Evolutionary conservation across 2,797 vertebrate genomes (phyloP).

Genomic region (Arnoldichthys spilopterus): DNA sequence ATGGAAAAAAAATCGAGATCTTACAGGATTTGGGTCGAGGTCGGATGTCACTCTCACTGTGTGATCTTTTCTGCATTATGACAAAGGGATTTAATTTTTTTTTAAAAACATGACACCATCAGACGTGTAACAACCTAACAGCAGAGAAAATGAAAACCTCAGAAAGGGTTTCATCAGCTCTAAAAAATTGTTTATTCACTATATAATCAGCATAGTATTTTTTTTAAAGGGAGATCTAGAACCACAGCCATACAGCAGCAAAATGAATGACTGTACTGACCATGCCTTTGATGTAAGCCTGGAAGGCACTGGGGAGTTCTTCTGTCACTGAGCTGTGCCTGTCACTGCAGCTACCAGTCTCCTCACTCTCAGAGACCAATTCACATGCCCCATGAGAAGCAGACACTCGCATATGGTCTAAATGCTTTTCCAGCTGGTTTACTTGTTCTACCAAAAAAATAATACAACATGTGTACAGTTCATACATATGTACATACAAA

Average conservation of each 20-base stretch:
- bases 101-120: not conserved
- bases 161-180: no score
- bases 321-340: conserved; percentile 51
- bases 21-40: conserved; percentile 79
- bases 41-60: conserved; percentile 63
- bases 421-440: conserved; percentile 68
- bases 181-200: not conserved
- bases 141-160: not conserved
- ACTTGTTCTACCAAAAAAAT: conserved; percentile 53
- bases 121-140: not conserved
- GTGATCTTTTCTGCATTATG: conserved; percentile 62
- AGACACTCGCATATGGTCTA: conserved; percentile 63
- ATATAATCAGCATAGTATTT: no score
- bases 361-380: conserved; percentile 59
- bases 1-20: conserved; percentile 41
- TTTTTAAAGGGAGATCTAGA: not conserved
- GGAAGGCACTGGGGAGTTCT: conserved; percentile 62
- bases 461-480: not conserved
- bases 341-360: conserved; percentile 51
- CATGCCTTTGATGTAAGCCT: conserved; percentile 66
- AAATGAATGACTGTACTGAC: conserved; percentile 64
- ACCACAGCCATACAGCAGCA: not conserved
- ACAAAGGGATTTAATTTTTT: not conserved
- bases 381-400: conserved; percentile 36
- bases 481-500: not conserved